Evolutionary conservation across 2,888 invertebrate genomes (phyloP), one percentile per base, ranked within the genome.

Genomic region (Philereme transversata): DNA sequence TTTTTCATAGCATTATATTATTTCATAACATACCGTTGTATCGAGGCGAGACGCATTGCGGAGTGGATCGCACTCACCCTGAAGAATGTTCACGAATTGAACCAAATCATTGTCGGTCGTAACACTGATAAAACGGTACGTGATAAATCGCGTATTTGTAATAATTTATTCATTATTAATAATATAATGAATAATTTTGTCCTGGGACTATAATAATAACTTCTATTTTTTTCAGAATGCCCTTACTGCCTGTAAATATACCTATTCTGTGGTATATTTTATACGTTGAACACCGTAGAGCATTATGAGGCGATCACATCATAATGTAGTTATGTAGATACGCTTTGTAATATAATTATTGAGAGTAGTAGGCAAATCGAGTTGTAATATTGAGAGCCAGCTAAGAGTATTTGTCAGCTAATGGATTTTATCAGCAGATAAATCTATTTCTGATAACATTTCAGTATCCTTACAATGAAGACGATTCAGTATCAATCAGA

Each of bases 341-440:
- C 53, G 63, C 64, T 67, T 65, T 61, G 57, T 64, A 61, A 63
- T 61, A 51, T 62, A 61, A 63, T 64, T 59, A 64, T 57, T 55
- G 53, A 35, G 48, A 58, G 53, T 44, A 62, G 48, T 50, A 57
- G 51, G 8, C 40, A 56, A 59, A 64, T 63, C 51, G 57, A 57
- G 53, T 58, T 49, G 48, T 58, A 46, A 54, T 54, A 61, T 58
- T 51, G 49, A 61, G 54, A 55, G 55, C 43, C 22, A 54, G 46
- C 60, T 56, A 44, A 46, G 54, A 58, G 60, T 22, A 40, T 22
- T 22, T 34, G 44, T 11, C 46, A 56, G 22, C 41, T 53, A 54
- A 34, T 44, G 43, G 7, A 55, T 48, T 56, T 49, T 41, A 57
- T 43, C 48, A n/a, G 38, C 40, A 38, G 10, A 35, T 51, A 36